Evolutionary conservation across 2,888 invertebrate genomes (phyloP), one percentile per base, ranked within the genome.

Genomic region (Pristionchus mayeri): DNA sequence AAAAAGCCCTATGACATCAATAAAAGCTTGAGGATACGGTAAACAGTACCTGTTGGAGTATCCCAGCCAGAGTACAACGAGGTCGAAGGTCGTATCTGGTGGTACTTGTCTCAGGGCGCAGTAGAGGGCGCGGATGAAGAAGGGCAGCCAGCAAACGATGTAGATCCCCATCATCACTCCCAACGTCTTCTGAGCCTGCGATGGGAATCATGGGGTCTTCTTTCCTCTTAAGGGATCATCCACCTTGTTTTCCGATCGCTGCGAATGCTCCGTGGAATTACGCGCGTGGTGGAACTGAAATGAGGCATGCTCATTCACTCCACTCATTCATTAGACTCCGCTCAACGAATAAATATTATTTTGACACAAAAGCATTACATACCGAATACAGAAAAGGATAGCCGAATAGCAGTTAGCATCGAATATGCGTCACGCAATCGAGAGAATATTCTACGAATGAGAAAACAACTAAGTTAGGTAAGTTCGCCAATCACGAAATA

Each of bases 161-260:
- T 98, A 95, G 18, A 97, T 97, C n/a, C 98, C 98, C 97, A 98
- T 98, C 90, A 99, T 98, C 88, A 99, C 96, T 84, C 98, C 98
- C 52, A 84, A 52, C 16, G 84, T 84, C 30, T 84, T 84, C 75
- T 84, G 84, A 24, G 84, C 84, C 81, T 82, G 48, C 24, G 34
- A 63, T n/a, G n/a, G n/a, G n/a, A n/a, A n/a, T n/a, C n/a, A n/a
- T n/a, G n/a, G n/a, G n/a, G 6, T 37, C 63, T 37, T 2, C 18
- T 1, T 80, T 13, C 57, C 54, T 0, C 24, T 57, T 13, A 11
- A 13, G 3, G 50, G 50, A 78, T 50, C 7, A 50, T 37, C 48
- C n/a, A 63, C 81, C 81, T 82, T 82, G 48, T 82, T 82, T 50
- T 82, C 81, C 18, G 63, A 63, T 63, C 48, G 18, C 21, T 60